phyloP scores from a whole-genome alignment of 2,113 vertebrate genomes.

The Erpornis zantholeuca region DNA sequence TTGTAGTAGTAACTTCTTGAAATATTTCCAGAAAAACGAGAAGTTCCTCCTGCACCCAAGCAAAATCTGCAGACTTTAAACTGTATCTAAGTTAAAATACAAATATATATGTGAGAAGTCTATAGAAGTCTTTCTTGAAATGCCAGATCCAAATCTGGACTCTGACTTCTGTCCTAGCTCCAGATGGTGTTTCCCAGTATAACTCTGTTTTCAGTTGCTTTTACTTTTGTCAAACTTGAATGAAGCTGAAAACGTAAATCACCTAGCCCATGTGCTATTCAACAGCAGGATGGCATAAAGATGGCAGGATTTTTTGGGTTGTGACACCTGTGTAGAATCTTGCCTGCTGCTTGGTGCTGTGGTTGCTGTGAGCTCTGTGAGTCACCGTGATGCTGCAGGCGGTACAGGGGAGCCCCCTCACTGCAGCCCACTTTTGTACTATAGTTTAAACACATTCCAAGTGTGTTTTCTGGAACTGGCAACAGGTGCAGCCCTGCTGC shows the following conservation, averaged over 20 bases:
- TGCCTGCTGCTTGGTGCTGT: not conserved
- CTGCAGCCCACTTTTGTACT: not conserved
- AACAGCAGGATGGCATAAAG: not conserved
- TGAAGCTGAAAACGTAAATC: not conserved
- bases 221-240: not conserved
- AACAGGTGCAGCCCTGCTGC: not conserved
- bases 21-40: not conserved
- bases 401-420: not conserved
- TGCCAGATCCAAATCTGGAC: not conserved
- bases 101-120: not conserved
- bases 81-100: not conserved
- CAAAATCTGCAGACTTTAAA: not conserved
- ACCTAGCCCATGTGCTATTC: not conserved
- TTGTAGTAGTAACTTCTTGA: not conserved
- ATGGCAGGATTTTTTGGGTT: not conserved
- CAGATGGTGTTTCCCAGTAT: not conserved
- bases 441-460: not conserved
- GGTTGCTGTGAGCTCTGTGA: not conserved
- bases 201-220: not conserved
- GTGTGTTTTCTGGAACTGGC: not conserved
- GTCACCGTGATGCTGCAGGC: fast-evolving
- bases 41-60: not conserved
- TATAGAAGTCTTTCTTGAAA: not conserved
- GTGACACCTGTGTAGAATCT: not conserved
- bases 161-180: not conserved